A percentile compares a stretch with the other conserved stretches of the same genome.
Conservation (phyloP, 2,888 invertebrate species). For the Phortica magna region DNA sequence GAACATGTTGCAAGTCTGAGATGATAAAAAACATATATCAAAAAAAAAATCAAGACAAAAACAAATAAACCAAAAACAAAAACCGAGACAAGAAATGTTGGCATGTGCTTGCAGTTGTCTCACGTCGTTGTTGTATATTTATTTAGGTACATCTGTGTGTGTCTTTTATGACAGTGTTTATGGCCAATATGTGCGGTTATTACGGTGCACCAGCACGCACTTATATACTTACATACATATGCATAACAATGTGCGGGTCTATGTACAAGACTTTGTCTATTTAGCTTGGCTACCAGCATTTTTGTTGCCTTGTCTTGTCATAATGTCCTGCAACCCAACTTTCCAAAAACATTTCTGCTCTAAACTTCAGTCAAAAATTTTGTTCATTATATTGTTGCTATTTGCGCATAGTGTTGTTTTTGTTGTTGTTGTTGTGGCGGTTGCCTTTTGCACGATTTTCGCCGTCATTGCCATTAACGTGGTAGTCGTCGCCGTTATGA, state of each 20-base stretch:
- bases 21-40: background rate
- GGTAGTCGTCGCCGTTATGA: background rate
- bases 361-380: conserved; percentile 9
- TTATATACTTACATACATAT: background rate
- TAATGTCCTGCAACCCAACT: background rate
- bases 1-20: background rate
- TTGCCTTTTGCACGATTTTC: conserved; percentile 1
- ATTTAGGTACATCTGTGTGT: conserved; percentile 24
- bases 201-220: conserved; percentile 28
- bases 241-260: background rate
- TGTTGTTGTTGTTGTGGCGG: conserved; percentile 8
- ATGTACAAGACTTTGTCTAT: background rate
- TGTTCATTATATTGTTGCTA: background rate
- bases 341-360: background rate
- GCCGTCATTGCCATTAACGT: background rate
- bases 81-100: conserved; percentile 29
- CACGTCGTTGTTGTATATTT: conserved; percentile 23
- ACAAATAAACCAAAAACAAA: conserved; percentile 41
- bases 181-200: conserved; percentile 32
- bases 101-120: background rate
- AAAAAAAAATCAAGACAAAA: conserved; percentile 9
- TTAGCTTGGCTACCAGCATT: conserved; percentile 21
- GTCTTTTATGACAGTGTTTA: conserved; percentile 28
- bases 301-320: background rate
- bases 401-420: background rate